Percentiles rank a stretch among this genome's conserved stretches.
Conservation (phyloP, 2,888 invertebrate species). For the Napeogenes sylphis region DNA sequence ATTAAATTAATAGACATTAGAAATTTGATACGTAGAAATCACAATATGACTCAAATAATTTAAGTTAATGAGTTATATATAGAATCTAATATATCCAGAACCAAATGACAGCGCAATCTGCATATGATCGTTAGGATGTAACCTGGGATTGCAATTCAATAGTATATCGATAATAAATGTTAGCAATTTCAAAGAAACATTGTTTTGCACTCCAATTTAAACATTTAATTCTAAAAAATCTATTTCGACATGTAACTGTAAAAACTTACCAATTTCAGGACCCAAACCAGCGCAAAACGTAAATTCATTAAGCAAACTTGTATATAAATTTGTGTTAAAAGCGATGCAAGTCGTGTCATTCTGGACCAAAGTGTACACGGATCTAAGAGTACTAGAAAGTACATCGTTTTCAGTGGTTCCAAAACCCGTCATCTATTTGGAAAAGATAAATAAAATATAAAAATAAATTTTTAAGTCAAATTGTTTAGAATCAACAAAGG, state of each 20-base stretch:
- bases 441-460: neutral
- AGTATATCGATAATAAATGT: too few relatives aligned
- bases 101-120: too few relatives aligned
- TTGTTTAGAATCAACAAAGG: neutral
- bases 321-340: slow-evolving; percentile 68
- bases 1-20: too few relatives aligned
- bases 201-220: too few relatives aligned
- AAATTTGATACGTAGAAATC: too few relatives aligned
- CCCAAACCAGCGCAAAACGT: slow-evolving; percentile 81
- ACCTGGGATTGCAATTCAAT: too few relatives aligned
- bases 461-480: neutral
- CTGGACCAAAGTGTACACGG: slow-evolving; percentile 70
- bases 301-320: slow-evolving; percentile 75
- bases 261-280: slow-evolving; percentile 60
- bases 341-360: slow-evolving; percentile 70
- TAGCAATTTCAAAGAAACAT: too few relatives aligned
- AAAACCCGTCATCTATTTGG: slow-evolving; percentile 74
- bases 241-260: neutral
- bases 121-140: too few relatives aligned
- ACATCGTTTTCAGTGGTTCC: slow-evolving; percentile 78
- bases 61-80: too few relatives aligned
- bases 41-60: too few relatives aligned
- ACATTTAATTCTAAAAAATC: neutral
- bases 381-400: slow-evolving; percentile 66
- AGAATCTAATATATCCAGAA: too few relatives aligned